Base-by-base conservation (phyloP, 2,888 invertebrate species). In the Drosophila ezoana region DNA sequence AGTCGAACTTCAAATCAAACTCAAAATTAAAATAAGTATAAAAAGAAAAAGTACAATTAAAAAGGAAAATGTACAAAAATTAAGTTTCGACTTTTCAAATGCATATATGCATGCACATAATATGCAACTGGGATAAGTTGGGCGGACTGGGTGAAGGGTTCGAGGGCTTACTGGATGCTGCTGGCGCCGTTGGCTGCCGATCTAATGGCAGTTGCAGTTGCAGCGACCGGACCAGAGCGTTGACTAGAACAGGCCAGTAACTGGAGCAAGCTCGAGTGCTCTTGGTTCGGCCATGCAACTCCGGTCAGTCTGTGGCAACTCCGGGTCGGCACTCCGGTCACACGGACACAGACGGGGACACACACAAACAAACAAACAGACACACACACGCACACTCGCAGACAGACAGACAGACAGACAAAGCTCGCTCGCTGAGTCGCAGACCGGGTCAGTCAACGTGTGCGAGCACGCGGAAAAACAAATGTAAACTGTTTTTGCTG, bases 391-490 rank as follows among this genome's bases (percentile, higher is more conserved):
- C 44, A 49, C 14, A 43, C 61, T 59, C 38, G 51, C 32, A 54
- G 44, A 37, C 64, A 53, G 41, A 47, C 49, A 64, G 61, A 62
- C 65, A 62, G 63, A 63, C 80, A 79, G 79, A 59, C 75, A 72
- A 54, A 83, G 80, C 69, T 61, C 64, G 62, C 65, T 75, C 75
- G 74, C 66, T 54, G 58, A 68, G 65, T 66, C 81, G 67, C 83
- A 79, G 88, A 87, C 90, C 84, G 72, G 74, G 66, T 73, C 79
- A 80, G 85, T 89, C 78, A 89, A 87, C 90, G 91, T 92, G 92
- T 92, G 92, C 91, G 92, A 92, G 90, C 92, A 92, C 92, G 92
- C 92, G 92, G 92, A 92, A 92, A 92, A 92, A 92, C 92, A 92
- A 92, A 92, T 91, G 92, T 90, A 92, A 92, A 92, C 92, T 92